A percentile compares a stretch with the other conserved stretches of the same genome.
Conservation (phyloP, 2,888 invertebrate species). For the Zhuqinia jingwanae region DNA sequence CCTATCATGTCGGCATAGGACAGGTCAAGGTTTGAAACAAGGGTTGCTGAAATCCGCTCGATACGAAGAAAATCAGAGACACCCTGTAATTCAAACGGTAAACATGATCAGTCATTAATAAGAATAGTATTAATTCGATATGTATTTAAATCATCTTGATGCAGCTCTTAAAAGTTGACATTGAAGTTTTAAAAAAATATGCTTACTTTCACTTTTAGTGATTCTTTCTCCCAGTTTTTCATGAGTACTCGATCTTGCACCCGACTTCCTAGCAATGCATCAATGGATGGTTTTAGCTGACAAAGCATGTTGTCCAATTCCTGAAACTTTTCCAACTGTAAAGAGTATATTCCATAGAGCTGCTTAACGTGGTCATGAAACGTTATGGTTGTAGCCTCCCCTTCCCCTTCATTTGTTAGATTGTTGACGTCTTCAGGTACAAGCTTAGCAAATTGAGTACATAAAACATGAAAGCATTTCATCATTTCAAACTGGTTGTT, state of each 20-base stretch:
- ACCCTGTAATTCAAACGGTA: not conserved
- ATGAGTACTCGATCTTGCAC: constrained; percentile 66
- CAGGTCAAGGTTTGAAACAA: constrained; percentile 83
- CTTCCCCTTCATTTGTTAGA: not conserved
- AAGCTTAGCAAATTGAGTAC: constrained; percentile 47
- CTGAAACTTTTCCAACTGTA: constrained; percentile 39
- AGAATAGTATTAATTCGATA: too few relatives aligned
- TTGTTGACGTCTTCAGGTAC: constrained; percentile 42
- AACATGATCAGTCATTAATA: too few relatives aligned
- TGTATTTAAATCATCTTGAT: too few relatives aligned
- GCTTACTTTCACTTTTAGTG: constrained; percentile 51
- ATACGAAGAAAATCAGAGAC: constrained; percentile 42
- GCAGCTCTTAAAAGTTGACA: too few relatives aligned
- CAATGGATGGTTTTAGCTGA: constrained; percentile 53
- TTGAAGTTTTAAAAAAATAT: too few relatives aligned
- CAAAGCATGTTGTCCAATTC: constrained; percentile 2
- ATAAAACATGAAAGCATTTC: constrained; percentile 51
- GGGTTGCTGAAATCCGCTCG: constrained; percentile 83
- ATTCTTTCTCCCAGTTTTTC: constrained; percentile 60
- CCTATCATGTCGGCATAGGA: constrained; percentile 51
- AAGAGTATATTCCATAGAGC: constrained; percentile 8
- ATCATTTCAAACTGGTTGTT: constrained; percentile 72
- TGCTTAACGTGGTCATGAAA: constrained; percentile 27
- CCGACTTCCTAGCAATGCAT: constrained; percentile 53
- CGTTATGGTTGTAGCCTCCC: not conserved